Percentiles rank a stretch among this genome's conserved stretches.
phyloP scores from a whole-genome alignment of 1,140 invertebrate species.

The Bombus confusus region DNA sequence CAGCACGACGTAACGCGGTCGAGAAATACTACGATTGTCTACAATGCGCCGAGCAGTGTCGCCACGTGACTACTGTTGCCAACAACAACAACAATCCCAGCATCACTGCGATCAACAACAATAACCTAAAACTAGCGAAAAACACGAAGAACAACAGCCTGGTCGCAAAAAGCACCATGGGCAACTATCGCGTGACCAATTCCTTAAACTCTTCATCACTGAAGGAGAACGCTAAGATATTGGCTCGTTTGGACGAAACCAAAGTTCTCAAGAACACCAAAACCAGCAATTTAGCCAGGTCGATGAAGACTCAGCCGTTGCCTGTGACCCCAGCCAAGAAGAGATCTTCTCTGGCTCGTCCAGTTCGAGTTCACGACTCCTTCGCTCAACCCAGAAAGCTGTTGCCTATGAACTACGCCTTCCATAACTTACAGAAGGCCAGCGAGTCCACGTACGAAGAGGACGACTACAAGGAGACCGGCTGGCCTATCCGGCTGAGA shows the following conservation, averaged over 20 bases:
- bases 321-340: constrained; percentile 72
- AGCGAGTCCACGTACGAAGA: constrained; percentile 60
- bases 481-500: constrained; percentile 76
- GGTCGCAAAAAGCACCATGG: constrained; percentile 27
- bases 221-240: constrained; percentile 10
- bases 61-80: constrained; percentile 73
- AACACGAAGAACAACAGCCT: constrained; percentile 28
- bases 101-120: constrained; percentile 54
- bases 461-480: constrained; percentile 62
- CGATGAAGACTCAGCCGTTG: constrained; percentile 43
- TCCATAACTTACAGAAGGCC: constrained; percentile 43
- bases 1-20: constrained; percentile 69
- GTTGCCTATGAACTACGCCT: constrained; percentile 41
- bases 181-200: constrained; percentile 29
- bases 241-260: constrained; percentile 27
- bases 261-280: constrained; percentile 53
- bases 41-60: constrained; percentile 80
- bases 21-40: constrained; percentile 82
- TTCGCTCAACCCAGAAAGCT: constrained; percentile 69
- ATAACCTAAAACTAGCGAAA: constrained; percentile 16
- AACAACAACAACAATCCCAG: constrained; percentile 42
- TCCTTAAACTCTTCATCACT: constrained; percentile 23
- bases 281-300: constrained; percentile 43
- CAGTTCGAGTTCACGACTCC: constrained; percentile 77
- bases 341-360: constrained; percentile 76